phyloP scores from a whole-genome alignment of 1,140 invertebrate genomes.

The Drosophila novamexicana region DNA sequence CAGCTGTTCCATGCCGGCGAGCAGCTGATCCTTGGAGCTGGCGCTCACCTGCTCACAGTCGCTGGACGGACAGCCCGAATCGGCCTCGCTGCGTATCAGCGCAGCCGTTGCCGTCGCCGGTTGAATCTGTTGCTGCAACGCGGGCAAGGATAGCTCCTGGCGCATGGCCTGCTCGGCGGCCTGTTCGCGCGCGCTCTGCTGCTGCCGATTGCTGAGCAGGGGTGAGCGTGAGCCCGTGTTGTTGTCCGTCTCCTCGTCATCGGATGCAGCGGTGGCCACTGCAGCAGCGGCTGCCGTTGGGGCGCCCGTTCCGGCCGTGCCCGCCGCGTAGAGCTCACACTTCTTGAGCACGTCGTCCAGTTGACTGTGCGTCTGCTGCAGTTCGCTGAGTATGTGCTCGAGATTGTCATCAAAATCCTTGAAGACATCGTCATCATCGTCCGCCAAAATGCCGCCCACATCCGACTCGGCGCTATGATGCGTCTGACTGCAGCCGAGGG shows the following conservation, averaged over 20 bases:
- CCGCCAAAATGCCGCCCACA: slow-evolving; percentile 69
- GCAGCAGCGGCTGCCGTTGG: background rate
- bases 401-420: slow-evolving; percentile 81
- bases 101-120: slow-evolving; percentile 3
- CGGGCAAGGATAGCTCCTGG: slow-evolving; percentile 54
- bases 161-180: slow-evolving; percentile 67
- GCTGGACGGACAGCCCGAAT: slow-evolving; percentile 79
- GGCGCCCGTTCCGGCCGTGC: background rate
- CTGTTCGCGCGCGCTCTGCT: slow-evolving; percentile 52
- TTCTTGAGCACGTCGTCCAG: slow-evolving; percentile 67
- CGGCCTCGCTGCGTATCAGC: slow-evolving; percentile 69
- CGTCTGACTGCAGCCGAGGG: slow-evolving; percentile 71
- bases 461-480: slow-evolving; percentile 76
- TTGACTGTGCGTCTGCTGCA: slow-evolving; percentile 69
- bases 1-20: slow-evolving; percentile 85
- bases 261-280: slow-evolving; percentile 28
- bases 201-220: slow-evolving; percentile 84
- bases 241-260: slow-evolving; percentile 86
- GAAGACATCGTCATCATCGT: slow-evolving; percentile 79
- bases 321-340: slow-evolving; percentile 20
- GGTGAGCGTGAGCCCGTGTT: slow-evolving; percentile 87
- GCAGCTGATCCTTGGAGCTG: slow-evolving; percentile 87
- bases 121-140: slow-evolving; percentile 21
- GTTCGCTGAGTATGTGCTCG: slow-evolving; percentile 68
- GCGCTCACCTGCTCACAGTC: slow-evolving; percentile 86